Evolutionary conservation across 2,113 vertebrate species (phyloP).

Genomic region (Strigops habroptila): DNA sequence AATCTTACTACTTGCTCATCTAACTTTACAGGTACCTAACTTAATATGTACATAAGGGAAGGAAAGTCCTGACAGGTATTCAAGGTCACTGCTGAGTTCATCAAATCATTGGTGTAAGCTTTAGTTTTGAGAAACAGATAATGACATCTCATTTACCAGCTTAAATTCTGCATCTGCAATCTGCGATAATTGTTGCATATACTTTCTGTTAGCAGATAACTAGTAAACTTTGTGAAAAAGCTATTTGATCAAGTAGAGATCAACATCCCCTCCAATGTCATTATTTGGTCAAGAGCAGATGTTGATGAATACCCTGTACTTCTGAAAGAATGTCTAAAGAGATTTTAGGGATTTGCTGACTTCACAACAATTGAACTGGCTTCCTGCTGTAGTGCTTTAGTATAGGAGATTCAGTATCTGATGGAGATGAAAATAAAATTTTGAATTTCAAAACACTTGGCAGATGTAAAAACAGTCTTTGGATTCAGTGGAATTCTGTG

Average conservation of each 20-base stretch:
- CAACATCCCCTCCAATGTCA: background rate
- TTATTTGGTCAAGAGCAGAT: background rate
- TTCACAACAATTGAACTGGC: background rate
- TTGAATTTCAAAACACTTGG: background rate
- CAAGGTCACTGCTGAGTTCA: background rate
- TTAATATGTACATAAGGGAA: background rate
- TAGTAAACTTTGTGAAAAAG: background rate
- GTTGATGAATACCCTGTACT: background rate
- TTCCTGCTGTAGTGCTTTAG: background rate
- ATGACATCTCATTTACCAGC: background rate
- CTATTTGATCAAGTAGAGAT: background rate
- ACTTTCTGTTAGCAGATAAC: background rate
- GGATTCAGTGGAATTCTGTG: background rate
- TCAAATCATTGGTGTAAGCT: background rate
- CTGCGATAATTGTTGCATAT: background rate
- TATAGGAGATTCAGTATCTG: background rate
- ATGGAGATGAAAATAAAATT: background rate
- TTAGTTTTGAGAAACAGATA: background rate
- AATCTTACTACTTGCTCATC: background rate
- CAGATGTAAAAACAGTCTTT: background rate
- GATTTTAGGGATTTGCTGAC: background rate
- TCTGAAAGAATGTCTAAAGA: background rate
- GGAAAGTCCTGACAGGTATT: background rate
- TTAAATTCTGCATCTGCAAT: background rate
- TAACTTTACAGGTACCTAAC: background rate